phyloP scores from a whole-genome alignment of 2,113 vertebrate genomes.

The Zingel zingel region DNA sequence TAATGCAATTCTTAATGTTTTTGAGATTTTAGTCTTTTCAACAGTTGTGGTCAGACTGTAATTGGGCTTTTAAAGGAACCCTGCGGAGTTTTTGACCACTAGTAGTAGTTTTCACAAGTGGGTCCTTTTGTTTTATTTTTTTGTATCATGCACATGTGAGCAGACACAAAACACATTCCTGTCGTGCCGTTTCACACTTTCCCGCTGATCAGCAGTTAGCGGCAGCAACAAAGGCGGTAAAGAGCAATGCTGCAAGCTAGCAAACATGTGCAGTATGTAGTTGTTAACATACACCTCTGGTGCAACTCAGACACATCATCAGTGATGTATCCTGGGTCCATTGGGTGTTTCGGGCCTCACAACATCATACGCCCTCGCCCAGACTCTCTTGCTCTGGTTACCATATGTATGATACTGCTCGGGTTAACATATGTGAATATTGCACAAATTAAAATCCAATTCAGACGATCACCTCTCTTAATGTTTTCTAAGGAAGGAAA shows the following conservation, averaged over 20 bases:
- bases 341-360: no score
- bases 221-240: not conserved
- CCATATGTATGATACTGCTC: no score
- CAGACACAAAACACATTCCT: not conserved
- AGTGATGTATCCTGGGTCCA: no score
- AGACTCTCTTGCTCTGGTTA: no score
- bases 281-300: no score
- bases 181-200: not conserved
- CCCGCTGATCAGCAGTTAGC: not conserved
- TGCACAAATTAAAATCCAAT: not conserved
- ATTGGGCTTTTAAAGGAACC: no score
- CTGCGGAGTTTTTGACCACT: no score
- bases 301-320: no score
- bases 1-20: no score
- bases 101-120: not conserved
- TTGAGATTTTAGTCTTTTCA: no score
- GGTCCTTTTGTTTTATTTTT: not conserved
- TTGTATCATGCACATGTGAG: accelerated
- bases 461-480: not conserved
- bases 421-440: not conserved
- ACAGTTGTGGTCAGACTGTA: no score
- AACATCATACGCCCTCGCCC: no score
- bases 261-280: not conserved
- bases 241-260: not conserved
- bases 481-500: not conserved